Evolutionary conservation across 2,797 vertebrate genomes (phyloP).

Genomic region (Streptopelia turtur): DNA sequence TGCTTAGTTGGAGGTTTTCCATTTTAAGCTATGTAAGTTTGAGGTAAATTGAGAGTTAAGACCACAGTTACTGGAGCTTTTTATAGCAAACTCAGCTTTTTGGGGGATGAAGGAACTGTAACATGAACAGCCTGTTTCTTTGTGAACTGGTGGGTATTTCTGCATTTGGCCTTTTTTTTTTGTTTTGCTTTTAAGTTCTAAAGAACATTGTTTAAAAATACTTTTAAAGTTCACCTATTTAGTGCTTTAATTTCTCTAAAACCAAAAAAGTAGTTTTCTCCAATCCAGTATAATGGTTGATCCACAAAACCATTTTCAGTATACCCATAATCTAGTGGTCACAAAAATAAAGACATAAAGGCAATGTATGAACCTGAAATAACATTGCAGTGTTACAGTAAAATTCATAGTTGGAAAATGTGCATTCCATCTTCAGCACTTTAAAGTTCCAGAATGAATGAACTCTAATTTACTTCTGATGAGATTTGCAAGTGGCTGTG

Average conservation of each 20-base stretch:
- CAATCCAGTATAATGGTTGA: constrained; percentile 24
- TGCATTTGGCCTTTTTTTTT: not conserved
- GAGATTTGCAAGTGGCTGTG: not conserved
- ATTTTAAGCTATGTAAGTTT: not conserved
- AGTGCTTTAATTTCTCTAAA: not conserved
- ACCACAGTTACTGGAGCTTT: not conserved
- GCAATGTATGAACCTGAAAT: not conserved
- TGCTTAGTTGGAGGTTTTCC: not conserved
- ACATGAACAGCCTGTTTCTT: not conserved
- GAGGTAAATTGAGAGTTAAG: not conserved
- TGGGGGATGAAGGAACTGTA: not conserved
- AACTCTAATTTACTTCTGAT: not conserved
- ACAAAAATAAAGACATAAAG: not conserved
- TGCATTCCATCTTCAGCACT: not conserved
- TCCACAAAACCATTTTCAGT: not conserved
- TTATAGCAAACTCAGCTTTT: not conserved
- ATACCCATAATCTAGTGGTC: not conserved
- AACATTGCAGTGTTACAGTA: rapidly evolving
- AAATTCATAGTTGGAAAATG: not conserved
- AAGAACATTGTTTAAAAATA: not conserved
- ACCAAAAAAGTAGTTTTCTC: not conserved
- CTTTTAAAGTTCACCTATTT: not conserved
- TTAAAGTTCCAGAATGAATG: not conserved
- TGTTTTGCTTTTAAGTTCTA: not conserved
- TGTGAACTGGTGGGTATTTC: not conserved